Evolutionary conservation across 2,113 vertebrate genomes (phyloP).

Genomic region (Neolamprologus variostigma): DNA sequence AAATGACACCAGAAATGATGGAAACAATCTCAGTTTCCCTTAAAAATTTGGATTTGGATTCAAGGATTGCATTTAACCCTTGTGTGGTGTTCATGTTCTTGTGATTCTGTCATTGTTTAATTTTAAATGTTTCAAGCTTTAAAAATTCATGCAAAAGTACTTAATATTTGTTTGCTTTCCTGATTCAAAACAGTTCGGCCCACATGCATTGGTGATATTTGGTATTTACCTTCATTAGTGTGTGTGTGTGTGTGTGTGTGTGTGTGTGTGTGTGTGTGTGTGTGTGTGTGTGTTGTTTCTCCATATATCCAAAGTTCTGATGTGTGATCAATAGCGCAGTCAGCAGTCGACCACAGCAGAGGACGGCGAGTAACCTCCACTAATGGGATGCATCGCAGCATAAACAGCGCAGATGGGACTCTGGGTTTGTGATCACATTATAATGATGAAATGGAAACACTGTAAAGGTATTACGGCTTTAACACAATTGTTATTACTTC

Average conservation of each 20-base stretch:
- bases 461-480: neutral
- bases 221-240: neutral
- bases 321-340: slow-evolving; percentile 33
- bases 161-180: neutral
- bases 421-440: neutral
- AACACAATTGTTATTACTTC: neutral
- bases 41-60: neutral
- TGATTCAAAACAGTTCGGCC: neutral
- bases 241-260: neutral
- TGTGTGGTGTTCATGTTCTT: neutral
- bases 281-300: neutral
- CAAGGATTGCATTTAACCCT: neutral
- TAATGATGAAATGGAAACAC: neutral
- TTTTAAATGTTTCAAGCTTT: neutral
- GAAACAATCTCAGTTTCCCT: neutral
- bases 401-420: neutral
- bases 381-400: neutral
- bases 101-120: neutral
- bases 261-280: slow-evolving; percentile 24
- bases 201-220: neutral
- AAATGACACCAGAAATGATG: neutral
- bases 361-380: neutral
- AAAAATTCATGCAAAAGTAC: neutral
- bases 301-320: slow-evolving; percentile 34
- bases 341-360: neutral